A percentile compares a stretch with the other conserved stretches of the same genome.
phyloP scores from a whole-genome alignment of 2,888 invertebrate genomes.

The Anagyrus pseudococci region DNA sequence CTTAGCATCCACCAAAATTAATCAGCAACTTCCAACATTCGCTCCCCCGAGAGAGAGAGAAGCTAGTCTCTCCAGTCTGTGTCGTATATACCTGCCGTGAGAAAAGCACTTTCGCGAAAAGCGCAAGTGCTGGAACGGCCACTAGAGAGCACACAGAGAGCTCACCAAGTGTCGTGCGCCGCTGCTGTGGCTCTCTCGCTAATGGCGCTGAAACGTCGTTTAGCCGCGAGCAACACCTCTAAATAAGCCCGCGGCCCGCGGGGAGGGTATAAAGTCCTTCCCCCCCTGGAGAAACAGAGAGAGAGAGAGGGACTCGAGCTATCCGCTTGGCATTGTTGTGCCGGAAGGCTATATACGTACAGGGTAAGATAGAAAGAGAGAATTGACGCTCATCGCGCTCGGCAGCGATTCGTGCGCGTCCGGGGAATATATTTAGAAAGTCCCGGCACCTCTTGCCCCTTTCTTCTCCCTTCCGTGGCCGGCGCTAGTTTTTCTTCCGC shows the following conservation, averaged over 20 bases:
- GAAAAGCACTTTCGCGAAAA: slow-evolving; percentile 27
- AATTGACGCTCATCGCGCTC: slow-evolving; percentile 1
- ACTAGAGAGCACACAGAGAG: too few species aligned
- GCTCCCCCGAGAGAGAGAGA: too few species aligned
- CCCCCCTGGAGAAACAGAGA: background rate
- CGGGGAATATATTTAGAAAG: slow-evolving; percentile 33
- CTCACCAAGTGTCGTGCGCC: slow-evolving; percentile 3
- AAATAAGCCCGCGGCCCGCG: background rate
- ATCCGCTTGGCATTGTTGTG: too few species aligned
- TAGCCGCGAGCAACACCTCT: background rate
- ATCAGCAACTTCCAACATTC: too few species aligned
- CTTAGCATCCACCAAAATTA: too few species aligned
- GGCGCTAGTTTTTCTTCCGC: too few species aligned
- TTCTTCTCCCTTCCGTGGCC: too few species aligned
- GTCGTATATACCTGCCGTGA: slow-evolving; percentile 1
- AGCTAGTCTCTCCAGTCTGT: too few species aligned
- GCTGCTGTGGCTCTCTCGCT: slow-evolving; percentile 1
- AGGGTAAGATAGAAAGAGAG: too few species aligned
- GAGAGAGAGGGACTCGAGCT: too few species aligned
- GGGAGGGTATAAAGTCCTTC: background rate
- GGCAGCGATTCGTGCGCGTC: too few species aligned
- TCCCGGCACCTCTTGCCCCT: background rate
- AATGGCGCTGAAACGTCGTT: background rate
- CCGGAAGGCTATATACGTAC: too few species aligned
- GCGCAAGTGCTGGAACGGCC: background rate